A percentile compares a stretch with the other conserved stretches of the same genome.
phyloP scores from a whole-genome alignment of 2,113 vertebrate genomes.

The Dermatemys mawii region DNA sequence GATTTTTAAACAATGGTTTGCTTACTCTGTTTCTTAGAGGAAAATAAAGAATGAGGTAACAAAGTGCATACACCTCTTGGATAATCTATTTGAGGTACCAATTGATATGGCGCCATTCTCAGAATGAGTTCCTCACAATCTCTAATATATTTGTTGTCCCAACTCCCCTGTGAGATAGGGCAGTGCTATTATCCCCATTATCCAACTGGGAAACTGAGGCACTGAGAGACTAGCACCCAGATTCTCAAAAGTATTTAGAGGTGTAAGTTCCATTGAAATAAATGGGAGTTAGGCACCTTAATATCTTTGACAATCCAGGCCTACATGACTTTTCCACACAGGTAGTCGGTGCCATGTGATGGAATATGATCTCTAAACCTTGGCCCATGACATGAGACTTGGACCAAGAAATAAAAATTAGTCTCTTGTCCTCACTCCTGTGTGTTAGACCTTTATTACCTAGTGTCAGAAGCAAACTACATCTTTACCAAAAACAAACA shows the following conservation, averaged over 20 bases:
- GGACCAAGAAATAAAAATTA: background rate
- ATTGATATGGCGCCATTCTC: background rate
- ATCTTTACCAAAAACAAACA: background rate
- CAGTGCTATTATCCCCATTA: fast-evolving
- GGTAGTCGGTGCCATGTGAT: background rate
- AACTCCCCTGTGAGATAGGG: fast-evolving
- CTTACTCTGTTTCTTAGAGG: background rate
- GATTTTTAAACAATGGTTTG: background rate
- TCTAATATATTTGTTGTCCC: background rate
- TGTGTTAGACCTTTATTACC: background rate
- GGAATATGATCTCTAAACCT: background rate
- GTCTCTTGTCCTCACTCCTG: background rate
- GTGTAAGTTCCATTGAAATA: background rate
- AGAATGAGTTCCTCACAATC: background rate
- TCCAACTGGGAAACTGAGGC: background rate
- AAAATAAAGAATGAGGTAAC: background rate
- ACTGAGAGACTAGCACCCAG: background rate
- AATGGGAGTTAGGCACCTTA: background rate
- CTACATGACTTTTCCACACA: fast-evolving
- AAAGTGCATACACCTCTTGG: background rate
- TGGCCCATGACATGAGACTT: background rate
- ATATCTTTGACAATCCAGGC: background rate
- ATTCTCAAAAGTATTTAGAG: background rate
- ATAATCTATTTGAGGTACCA: background rate
- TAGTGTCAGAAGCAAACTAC: background rate